phyloP scores from a whole-genome alignment of 2,113 vertebrate genomes.

The Caracal caracal region DNA sequence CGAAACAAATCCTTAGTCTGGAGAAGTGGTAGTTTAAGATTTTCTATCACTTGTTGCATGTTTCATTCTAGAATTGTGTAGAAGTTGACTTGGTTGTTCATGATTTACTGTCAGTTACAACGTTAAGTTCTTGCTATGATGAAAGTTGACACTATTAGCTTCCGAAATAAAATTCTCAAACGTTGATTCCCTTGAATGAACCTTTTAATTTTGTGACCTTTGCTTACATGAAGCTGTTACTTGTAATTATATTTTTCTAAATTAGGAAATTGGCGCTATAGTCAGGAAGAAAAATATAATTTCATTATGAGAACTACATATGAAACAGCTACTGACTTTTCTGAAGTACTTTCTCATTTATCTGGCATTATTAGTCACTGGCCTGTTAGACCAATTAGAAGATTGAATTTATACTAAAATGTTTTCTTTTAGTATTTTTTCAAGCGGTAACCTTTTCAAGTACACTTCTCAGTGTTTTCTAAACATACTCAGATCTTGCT shows the following conservation, averaged over 20 bases:
- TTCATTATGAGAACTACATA: background rate
- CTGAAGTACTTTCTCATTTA: constrained; percentile 40
- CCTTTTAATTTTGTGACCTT: constrained; percentile 43
- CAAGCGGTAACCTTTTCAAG: background rate
- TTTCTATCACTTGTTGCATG: background rate
- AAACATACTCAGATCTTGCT: background rate
- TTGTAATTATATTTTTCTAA: constrained; percentile 38
- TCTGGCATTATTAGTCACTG: background rate
- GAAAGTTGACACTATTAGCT: background rate
- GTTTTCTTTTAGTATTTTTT: background rate
- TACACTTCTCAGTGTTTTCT: background rate
- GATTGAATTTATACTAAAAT: background rate
- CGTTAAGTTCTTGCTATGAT: background rate
- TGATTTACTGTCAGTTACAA: background rate
- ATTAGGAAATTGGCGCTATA: constrained; percentile 1
- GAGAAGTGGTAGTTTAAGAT: background rate
- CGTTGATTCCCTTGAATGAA: background rate
- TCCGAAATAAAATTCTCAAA: constrained; percentile 31
- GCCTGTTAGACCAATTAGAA: constrained; percentile 1
- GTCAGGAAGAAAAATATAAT: background rate
- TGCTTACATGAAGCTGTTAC: background rate
- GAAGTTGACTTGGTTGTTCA: background rate
- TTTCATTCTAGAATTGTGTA: constrained; percentile 40
- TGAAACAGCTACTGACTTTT: constrained; percentile 22
- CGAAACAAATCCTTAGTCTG: background rate